Conservation (phyloP, 2,888 invertebrate genomes). For the Agonopterix arenella region DNA sequence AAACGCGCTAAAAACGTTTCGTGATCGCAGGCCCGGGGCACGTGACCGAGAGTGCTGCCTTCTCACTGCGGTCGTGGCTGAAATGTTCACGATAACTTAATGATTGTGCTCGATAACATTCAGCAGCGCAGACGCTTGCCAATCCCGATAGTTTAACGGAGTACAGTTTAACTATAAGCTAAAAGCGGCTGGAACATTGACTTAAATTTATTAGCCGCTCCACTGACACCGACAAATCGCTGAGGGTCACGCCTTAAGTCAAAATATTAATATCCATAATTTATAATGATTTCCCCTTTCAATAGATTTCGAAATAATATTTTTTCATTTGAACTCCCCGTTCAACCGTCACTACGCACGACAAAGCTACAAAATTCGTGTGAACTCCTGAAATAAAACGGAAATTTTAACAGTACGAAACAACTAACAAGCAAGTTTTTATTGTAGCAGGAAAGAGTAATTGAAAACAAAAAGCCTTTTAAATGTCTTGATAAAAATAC, state of each 20-base stretch:
- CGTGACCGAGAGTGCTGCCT: constrained; percentile 38
- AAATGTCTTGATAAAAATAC: background rate
- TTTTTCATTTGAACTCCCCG: too few species aligned
- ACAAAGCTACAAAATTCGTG: too few species aligned
- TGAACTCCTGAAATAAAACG: too few species aligned
- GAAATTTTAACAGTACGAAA: too few species aligned
- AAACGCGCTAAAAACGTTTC: constrained; percentile 64
- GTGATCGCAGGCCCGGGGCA: constrained; percentile 64
- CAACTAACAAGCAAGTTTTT: too few species aligned
- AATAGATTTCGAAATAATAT: background rate
- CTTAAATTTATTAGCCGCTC: constrained; percentile 18
- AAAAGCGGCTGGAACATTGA: background rate
- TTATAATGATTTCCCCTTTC: constrained; percentile 21
- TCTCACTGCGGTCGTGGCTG: constrained; percentile 1
- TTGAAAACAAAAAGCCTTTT: background rate
- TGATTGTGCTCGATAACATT: background rate
- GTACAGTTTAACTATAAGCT: background rate
- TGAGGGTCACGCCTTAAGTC: constrained; percentile 19
- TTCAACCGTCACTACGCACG: too few species aligned
- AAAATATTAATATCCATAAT: constrained; percentile 28
- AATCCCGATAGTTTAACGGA: background rate
- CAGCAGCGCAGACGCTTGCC: background rate
- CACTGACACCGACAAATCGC: constrained; percentile 29
- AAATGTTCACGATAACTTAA: constrained; percentile 1
- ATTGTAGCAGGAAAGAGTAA: too few species aligned